Base-by-base conservation (phyloP, 2,888 invertebrate species). In the Spilarctia lutea region DNA sequence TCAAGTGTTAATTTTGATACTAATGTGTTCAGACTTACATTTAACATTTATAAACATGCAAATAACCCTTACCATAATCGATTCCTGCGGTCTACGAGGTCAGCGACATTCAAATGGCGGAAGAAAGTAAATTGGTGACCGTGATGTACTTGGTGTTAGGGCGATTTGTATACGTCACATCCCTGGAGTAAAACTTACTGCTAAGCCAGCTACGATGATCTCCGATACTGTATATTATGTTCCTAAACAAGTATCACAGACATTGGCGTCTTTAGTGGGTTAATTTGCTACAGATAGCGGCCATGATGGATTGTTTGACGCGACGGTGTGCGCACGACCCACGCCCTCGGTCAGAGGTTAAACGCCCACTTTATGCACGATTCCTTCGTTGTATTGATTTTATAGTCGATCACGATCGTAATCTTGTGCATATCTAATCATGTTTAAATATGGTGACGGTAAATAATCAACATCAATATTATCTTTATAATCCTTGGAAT, bases 361-460 rank as follows among this genome's bases (percentile, higher is more conserved):
- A 94, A 94, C 94, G 89, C 93, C 93, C 93, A 94, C 93, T 94
- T 94, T 92, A 93, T 87, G 91, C 94, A 93, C 94, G 94, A 94
- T 90, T 91, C 92, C 92, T 91, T 87, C 89, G 86, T 86, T 88
- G 90, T 94, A 95, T 95, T 95, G 95, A 95, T 94, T 95, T 91
- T 94, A 88, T 90, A 90, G 89, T 89, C 90, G 91, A 93, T 94
- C 92, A 91, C 91, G 92, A 93, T 90, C 85, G 82, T 87, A 88
- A 93, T 92, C 85, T 81, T 82, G 77, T 81, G 85, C 81, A 89
- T 91, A 90, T 89, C 86, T 90, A 86, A 86, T 88, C 87, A 87
- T 86, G 78, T 87, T 89, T 85, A 85, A 83, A 87, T 87, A 82
- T 81, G 79, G 77, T 77, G 78, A 77, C 77, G 71, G 75, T 24